phyloP scores from a whole-genome alignment of 2,888 invertebrate genomes.

The Plebejus argus region DNA sequence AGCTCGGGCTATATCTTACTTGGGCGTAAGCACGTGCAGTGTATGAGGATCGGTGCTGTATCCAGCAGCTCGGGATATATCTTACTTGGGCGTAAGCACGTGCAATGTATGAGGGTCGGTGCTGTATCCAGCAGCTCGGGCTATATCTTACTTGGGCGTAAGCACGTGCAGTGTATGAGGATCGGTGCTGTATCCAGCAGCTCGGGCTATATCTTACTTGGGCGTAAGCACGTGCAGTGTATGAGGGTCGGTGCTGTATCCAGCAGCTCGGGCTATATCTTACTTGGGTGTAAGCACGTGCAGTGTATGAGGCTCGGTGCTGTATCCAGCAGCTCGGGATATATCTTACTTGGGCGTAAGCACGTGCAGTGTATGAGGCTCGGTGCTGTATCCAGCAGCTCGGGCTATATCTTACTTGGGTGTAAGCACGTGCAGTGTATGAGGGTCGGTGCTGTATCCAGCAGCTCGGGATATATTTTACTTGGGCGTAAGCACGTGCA shows the following conservation, averaged over 20 bases:
- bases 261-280: conserved; percentile 65
- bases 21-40: conserved; percentile 79
- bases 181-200: conserved; percentile 80
- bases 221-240: conserved; percentile 78
- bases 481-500: conserved; percentile 83
- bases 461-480: conserved; percentile 63
- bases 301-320: conserved; percentile 76
- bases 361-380: conserved; percentile 76
- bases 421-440: conserved; percentile 78
- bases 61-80: conserved; percentile 70
- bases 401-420: conserved; percentile 72
- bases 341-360: conserved; percentile 81
- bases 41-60: conserved; percentile 74
- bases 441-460: conserved; percentile 79
- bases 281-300: conserved; percentile 83
- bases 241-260: conserved; percentile 76
- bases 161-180: conserved; percentile 76
- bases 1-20: conserved; percentile 73
- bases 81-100: conserved; percentile 82
- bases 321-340: conserved; percentile 73
- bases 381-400: conserved; percentile 79
- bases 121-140: conserved; percentile 74
- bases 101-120: conserved; percentile 78
- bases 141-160: conserved; percentile 78
- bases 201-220: conserved; percentile 72